These are phyloP conservation scores for Trachelus troglodyta DNA, from an alignment of 2,888 invertebrate genomes.

Conservation along the genomic window DNA sequence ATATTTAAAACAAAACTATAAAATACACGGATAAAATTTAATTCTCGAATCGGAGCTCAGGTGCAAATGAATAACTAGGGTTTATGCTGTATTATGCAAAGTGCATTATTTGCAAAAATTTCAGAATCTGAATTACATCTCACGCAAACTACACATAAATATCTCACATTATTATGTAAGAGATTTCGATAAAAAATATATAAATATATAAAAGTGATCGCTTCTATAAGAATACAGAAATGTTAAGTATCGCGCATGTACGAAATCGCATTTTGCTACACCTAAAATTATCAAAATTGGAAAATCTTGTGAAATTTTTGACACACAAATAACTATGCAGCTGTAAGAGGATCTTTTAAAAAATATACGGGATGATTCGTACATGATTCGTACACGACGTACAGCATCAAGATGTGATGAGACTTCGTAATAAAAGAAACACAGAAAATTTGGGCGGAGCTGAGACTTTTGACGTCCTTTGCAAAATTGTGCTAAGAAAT, in stretches of 20 bases:
- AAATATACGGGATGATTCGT: not conserved
- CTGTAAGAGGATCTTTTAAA: not conserved
- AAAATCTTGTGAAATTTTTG: not conserved
- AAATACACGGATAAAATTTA: slow-evolving; percentile 5
- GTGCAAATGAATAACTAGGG: not conserved
- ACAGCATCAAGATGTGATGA: not conserved
- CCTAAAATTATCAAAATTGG: not conserved
- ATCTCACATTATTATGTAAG: not conserved
- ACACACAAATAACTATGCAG: not conserved
- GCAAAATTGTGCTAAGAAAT: not conserved
- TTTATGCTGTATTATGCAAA: not conserved
- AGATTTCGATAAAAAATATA: slow-evolving; percentile 5
- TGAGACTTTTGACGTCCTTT: not conserved
- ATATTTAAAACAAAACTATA: not conserved
- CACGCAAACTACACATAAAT: not conserved
- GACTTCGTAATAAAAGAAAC: not conserved
- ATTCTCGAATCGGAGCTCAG: slow-evolving; percentile 9
- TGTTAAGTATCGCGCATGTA: not conserved
- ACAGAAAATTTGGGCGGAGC: not conserved
- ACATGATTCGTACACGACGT: not conserved
- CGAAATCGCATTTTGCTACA: not conserved
- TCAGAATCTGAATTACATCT: not conserved
- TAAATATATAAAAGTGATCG: slow-evolving; percentile 7
- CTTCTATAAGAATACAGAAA: not conserved
- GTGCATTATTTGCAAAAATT: not conserved